phyloP scores from a whole-genome alignment of 2,888 invertebrate species.

The Oxytorus armatus region DNA sequence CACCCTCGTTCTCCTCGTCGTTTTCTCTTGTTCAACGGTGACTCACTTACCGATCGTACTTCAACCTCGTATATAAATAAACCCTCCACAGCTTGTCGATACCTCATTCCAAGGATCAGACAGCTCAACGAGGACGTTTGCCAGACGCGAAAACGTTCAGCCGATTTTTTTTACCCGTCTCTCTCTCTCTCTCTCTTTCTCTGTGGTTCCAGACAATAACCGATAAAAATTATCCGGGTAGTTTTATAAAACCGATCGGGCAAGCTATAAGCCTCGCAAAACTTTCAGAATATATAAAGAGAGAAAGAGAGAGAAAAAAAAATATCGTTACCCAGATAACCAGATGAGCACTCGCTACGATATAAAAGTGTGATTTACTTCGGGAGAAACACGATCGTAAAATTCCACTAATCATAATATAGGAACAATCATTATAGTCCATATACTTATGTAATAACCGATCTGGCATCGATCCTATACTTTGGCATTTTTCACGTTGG shows the following conservation, averaged over 20 bases:
- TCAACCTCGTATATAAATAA: conserved; percentile 4
- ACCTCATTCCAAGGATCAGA: conserved; percentile 40
- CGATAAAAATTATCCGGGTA: conserved; percentile 25
- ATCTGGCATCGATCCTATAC: conserved; percentile 8
- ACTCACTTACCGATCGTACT: conserved; percentile 62
- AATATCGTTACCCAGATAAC: no score
- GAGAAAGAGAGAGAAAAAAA: no score
- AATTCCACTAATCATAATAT: no score
- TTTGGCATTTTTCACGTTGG: conserved; percentile 2
- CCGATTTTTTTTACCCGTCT: not conserved
- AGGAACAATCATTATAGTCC: no score
- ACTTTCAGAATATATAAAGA: not conserved
- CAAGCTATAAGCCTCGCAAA: not conserved
- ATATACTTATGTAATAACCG: not conserved
- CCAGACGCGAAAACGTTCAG: conserved; percentile 31
- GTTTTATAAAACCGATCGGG: conserved; percentile 20
- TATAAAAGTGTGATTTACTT: no score
- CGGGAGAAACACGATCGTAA: no score
- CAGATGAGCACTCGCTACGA: no score
- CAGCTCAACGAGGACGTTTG: conserved; percentile 34
- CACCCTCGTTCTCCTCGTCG: not conserved
- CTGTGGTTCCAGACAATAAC: not conserved
- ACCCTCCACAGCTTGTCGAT: conserved; percentile 37
- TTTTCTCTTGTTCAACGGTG: conserved; percentile 44
- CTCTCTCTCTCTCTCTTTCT: not conserved